Percentiles rank a stretch among this genome's conserved stretches.
Evolutionary conservation across 2,113 vertebrate species (phyloP).

Genomic region (Myrmecophaga tridactyla): DNA sequence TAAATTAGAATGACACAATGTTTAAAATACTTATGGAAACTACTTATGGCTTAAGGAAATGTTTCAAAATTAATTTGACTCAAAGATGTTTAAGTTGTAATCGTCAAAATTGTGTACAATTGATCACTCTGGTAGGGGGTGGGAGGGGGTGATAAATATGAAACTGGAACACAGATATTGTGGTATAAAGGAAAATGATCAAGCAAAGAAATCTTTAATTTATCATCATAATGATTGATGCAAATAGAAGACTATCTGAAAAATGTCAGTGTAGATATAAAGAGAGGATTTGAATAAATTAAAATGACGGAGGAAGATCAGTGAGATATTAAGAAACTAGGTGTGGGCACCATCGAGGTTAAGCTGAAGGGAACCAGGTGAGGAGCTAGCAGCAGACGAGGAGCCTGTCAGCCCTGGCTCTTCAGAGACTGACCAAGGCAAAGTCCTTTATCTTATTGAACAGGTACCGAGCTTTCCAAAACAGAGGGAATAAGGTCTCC

Average conservation of each 20-base stretch:
- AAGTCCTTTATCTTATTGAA: not conserved
- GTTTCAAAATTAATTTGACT: constrained; percentile 44
- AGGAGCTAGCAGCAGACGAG: not conserved
- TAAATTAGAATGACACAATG: constrained; percentile 13
- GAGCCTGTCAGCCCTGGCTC: not conserved
- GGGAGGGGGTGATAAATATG: not conserved
- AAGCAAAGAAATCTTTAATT: not conserved
- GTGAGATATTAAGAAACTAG: not conserved
- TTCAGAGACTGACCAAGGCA: not conserved
- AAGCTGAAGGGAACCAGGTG: not conserved
- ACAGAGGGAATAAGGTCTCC: not conserved
- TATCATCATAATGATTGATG: not conserved
- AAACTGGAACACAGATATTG: not conserved
- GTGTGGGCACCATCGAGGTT: not conserved
- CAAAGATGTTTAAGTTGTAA: constrained; percentile 37
- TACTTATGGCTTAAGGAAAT: not conserved
- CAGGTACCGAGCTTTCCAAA: not conserved
- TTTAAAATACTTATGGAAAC: not conserved
- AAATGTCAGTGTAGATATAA: not conserved
- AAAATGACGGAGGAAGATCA: not conserved
- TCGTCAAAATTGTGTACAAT: not conserved
- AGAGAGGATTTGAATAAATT: not conserved
- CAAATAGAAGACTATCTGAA: not conserved
- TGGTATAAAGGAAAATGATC: not conserved
- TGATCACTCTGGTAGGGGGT: not conserved